phyloP scores from a whole-genome alignment of 2,797 vertebrate species.

The Sebastes trivittatus region DNA sequence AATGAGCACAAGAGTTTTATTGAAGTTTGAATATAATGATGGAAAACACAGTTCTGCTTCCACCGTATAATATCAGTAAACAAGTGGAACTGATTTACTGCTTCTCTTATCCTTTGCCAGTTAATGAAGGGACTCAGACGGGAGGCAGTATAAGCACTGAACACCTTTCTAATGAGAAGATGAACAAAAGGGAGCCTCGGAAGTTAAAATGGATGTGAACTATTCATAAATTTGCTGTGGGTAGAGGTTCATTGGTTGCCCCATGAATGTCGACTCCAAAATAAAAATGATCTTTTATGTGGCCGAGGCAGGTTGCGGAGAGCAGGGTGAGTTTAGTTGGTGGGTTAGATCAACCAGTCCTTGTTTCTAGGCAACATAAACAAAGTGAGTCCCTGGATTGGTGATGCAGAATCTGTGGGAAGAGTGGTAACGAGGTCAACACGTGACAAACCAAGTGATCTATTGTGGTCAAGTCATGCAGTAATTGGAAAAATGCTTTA shows the following conservation, averaged over 20 bases:
- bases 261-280: neutral
- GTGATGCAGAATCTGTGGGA: neutral
- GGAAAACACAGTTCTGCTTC: neutral
- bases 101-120: neutral
- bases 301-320: neutral
- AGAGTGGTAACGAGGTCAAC: slow-evolving; percentile 8
- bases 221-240: neutral
- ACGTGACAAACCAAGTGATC: neutral
- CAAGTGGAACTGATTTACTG: neutral
- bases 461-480: neutral
- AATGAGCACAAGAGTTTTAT: neutral
- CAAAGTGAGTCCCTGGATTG: neutral
- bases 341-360: neutral
- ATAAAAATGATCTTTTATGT: slow-evolving; percentile 13
- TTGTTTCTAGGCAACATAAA: slow-evolving; percentile 49
- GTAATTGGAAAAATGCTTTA: neutral
- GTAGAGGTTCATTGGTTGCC: neutral
- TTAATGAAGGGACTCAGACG: neutral
- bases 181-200: neutral
- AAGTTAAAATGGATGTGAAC: neutral
- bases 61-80: neutral
- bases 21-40: slow-evolving; percentile 9
- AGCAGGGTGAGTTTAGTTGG: neutral
- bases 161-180: neutral
- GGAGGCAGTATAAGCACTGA: neutral